These are phyloP conservation scores for Antedon bifida DNA, from an alignment of 35 echinoderm and acorn worm genomes.

Conservation along the genomic window DNA sequence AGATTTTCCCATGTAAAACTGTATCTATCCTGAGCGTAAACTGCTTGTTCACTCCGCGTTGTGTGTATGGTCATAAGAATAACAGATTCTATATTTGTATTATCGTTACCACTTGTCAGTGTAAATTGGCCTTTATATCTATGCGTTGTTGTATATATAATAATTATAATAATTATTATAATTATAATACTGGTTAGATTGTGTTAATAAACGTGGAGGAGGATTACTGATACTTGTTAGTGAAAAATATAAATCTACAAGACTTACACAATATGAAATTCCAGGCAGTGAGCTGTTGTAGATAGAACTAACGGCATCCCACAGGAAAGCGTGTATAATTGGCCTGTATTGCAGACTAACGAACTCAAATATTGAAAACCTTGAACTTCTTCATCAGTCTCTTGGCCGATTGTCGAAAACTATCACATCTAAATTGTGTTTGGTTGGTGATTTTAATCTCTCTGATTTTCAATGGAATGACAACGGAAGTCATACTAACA, in stretches of 20 bases:
- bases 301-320: neutral
- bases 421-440: neutral
- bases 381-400: neutral
- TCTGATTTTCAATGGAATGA: neutral
- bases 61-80: too few species aligned
- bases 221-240: neutral
- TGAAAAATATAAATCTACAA: neutral
- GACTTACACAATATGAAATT: neutral
- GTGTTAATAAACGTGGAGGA: neutral
- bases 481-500: neutral
- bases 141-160: too few species aligned
- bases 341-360: neutral
- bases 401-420: neutral
- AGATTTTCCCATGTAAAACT: too few species aligned
- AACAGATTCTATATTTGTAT: too few species aligned
- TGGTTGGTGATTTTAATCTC: neutral
- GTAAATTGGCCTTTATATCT: too few species aligned
- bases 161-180: too few species aligned
- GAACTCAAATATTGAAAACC: neutral
- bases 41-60: too few species aligned
- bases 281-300: neutral
- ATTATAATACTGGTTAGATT: neutral
- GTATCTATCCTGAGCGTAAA: too few species aligned
- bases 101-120: too few species aligned
- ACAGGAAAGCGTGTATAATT: neutral